Evolutionary conservation across 2,888 invertebrate species (phyloP), one percentile per base, ranked within the genome.

Genomic region (Lasioglossum vierecki): DNA sequence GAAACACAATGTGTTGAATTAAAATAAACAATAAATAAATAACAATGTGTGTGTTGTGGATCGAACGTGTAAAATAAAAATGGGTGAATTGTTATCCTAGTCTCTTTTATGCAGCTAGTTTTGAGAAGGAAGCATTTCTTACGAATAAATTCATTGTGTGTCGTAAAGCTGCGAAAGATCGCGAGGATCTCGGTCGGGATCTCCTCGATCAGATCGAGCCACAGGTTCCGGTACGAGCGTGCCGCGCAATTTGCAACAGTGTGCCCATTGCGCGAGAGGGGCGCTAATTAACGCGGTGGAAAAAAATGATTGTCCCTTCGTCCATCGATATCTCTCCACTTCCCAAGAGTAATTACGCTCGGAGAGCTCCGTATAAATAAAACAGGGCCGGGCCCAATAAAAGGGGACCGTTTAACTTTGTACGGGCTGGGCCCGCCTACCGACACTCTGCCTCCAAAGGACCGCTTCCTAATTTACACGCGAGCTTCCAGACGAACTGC

Each of bases 341-440:
- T 80, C 80, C 73, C 74, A 80, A 75, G 85, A 84, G 84, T 84
- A 85, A 84, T 85, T 84, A 80, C 74, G 80, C 70, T 83, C 72
- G 53, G 13, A 49, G 53, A 46, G 85, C 79, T 83, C 71, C 30
- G 84, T 80, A 85, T 80, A 84, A 85, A 84, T 85, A 85, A 85
- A 85, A 76, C 77, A 49, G 84, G 22, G 77, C 30, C 41, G 73
- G 60, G 66, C 15, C 73, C 68, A 84, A 73, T 84, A 63, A 84
- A 76, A 79, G 84, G 79, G 79, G 84, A 83, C 60, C 84, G 84
- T 85, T 85, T 85, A 85, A 85, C 84, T 84, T 79, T 53, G 83
- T 79, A 72, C 60, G 68, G 76, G 49, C 84, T 68, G 66, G 73
- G 63, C 75, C 74, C 84, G 84, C 78, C 78, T 75, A 57, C 74